These are phyloP conservation scores for Tipula helvola DNA, from an alignment of 2,888 invertebrate genomes.

Conservation along the genomic window DNA sequence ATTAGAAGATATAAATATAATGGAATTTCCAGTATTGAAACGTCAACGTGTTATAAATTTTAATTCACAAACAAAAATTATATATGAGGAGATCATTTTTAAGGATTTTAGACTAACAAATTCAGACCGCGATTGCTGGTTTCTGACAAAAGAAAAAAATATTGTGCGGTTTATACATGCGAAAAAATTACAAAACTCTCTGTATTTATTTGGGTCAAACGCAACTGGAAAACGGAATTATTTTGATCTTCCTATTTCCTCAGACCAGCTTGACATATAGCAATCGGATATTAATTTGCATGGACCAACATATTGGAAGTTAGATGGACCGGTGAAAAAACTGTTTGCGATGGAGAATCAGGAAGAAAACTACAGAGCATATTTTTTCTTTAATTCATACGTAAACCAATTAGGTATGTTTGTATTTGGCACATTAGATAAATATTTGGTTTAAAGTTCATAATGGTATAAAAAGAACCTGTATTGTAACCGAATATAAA, in stretches of 20 bases:
- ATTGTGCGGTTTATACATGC: slow-evolving; percentile 7
- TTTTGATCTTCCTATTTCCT: background rate
- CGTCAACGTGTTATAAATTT: no score
- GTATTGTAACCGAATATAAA: no score
- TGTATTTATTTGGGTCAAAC: background rate
- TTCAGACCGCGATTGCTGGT: background rate
- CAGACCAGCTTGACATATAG: background rate
- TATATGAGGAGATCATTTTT: background rate
- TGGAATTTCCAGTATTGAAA: no score
- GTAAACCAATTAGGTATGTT: background rate
- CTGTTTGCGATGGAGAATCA: slow-evolving; percentile 6
- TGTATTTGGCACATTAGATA: no score
- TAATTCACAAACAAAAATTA: background rate
- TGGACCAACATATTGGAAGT: background rate
- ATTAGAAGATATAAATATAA: no score
- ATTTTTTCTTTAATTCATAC: background rate
- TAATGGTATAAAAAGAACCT: no score
- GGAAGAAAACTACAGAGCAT: background rate
- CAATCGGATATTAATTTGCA: background rate
- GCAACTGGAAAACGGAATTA: background rate
- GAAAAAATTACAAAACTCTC: background rate
- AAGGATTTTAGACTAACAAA: background rate
- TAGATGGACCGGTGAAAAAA: background rate
- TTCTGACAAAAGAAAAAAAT: background rate
- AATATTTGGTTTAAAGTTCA: no score